A percentile compares a stretch with the other conserved stretches of the same genome.
Conservation (phyloP, 2,113 vertebrate genomes). For the Panthera uncia region DNA sequence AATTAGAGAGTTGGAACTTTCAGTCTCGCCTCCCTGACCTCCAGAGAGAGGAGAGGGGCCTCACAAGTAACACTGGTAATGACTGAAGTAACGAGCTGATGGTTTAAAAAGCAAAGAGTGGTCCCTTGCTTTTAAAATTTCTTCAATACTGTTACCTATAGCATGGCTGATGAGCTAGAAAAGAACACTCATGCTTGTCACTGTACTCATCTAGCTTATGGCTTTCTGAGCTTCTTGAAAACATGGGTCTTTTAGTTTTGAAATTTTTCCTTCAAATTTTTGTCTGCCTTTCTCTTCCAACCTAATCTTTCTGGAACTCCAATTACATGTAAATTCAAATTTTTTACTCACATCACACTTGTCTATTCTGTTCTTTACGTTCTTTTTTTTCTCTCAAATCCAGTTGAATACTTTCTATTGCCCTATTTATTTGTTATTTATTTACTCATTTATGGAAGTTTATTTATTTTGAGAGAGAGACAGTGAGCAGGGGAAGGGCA, state of each 20-base stretch:
- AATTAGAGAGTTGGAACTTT: neutral
- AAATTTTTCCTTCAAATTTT: neutral
- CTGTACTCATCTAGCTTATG: neutral
- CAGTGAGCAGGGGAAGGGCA: too few relatives aligned
- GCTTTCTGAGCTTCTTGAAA: slow-evolving; percentile 12
- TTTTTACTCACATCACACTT: neutral
- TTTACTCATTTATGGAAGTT: too few relatives aligned
- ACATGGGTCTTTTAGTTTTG: neutral
- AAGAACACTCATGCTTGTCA: neutral
- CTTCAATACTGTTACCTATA: neutral
- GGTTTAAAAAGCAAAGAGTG: neutral
- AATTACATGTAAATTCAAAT: neutral
- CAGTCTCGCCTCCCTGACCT: neutral
- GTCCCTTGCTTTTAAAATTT: slow-evolving; percentile 12
- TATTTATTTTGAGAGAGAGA: too few relatives aligned
- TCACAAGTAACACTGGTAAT: neutral
- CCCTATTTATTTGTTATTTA: neutral
- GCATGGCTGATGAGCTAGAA: neutral
- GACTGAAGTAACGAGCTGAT: neutral
- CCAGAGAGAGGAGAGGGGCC: neutral
- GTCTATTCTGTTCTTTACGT: neutral
- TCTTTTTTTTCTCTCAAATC: neutral
- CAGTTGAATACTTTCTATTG: neutral
- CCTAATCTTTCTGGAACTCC: neutral
- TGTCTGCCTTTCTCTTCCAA: neutral